These are phyloP conservation scores for Streptopelia turtur DNA, from an alignment of 2,797 vertebrate genomes.

Conservation along the genomic window DNA sequence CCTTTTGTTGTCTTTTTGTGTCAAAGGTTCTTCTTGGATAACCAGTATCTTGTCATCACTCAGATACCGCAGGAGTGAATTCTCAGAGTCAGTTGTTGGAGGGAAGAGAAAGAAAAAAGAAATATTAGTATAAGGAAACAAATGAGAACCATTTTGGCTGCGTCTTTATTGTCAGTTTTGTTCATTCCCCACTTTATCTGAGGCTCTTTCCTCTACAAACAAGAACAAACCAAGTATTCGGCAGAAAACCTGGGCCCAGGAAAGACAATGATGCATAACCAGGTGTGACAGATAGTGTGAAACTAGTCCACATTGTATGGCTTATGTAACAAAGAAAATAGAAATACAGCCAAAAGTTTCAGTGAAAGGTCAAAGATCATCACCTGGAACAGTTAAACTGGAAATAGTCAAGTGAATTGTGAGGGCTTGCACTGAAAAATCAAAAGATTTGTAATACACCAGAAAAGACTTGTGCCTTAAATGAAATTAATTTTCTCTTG, in stretches of 20 bases:
- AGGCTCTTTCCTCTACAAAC: background rate
- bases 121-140: background rate
- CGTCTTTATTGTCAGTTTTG: background rate
- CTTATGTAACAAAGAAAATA: background rate
- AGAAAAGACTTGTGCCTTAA: background rate
- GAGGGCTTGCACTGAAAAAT: background rate
- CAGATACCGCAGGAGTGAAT: conserved; percentile 89
- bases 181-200: background rate
- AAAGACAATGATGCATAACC: background rate
- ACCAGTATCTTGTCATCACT: conserved; percentile 93
- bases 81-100: conserved; percentile 86
- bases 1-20: conserved; percentile 83
- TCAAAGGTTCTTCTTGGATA: conserved; percentile 88
- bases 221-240: background rate
- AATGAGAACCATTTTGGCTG: background rate
- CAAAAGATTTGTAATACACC: background rate
- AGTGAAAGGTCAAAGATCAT: background rate
- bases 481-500: background rate
- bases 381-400: background rate
- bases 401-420: background rate
- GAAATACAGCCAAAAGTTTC: background rate
- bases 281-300: background rate
- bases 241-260: background rate
- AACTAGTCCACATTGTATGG: background rate
- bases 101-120: background rate